Evolutionary conservation across 2,888 invertebrate genomes (phyloP), one percentile per base, ranked within the genome.

Genomic region (Drosophila sordidula): DNA sequence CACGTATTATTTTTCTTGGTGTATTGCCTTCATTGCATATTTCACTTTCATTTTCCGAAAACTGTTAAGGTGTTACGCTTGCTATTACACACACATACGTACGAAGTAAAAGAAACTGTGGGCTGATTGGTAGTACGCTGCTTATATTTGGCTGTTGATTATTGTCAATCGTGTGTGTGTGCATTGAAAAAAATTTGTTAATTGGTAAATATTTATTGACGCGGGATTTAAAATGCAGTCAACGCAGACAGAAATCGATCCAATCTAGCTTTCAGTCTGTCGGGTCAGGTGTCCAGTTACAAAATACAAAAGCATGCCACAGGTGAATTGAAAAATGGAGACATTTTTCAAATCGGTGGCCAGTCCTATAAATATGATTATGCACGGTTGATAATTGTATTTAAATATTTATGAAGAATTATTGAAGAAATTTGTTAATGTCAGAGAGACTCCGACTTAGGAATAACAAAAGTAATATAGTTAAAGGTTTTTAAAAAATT

Each of bases 11-110:
- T 52, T 47, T 47, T n/a, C 38, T 72, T 18, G 25, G 26, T 26
- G 42, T 34, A 44, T 51, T 32, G 25, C 32, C 39, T 32, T 34
- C 50, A 51, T 51, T 26, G 52, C 45, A 52, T 63, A 52, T 66
- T 63, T 29, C 56, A 75, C 75, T 75, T 75, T 75, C 70, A 58
- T 70, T 75, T 75, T 75, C 59, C 22, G 36, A 46, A 42, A 41
- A 34, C 41, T 18, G 41, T 42, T 38, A 58, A 34, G 32, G 45
- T 55, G 39, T 22, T 42, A 18, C 26, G 42, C n/a, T 39, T 57
- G 38, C 41, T 46, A 22, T n/a, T 42, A 36, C 29, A 41, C 41
- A 42, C 36, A 16, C 25, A 29, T n/a, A 46, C 26, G 47, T n/a
- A 16, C 26, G 22, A 38, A 44, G 42, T 42, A 34, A 18, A 11